phyloP scores from a whole-genome alignment of 2,113 vertebrate genomes.

The Tonatia bakeri region DNA sequence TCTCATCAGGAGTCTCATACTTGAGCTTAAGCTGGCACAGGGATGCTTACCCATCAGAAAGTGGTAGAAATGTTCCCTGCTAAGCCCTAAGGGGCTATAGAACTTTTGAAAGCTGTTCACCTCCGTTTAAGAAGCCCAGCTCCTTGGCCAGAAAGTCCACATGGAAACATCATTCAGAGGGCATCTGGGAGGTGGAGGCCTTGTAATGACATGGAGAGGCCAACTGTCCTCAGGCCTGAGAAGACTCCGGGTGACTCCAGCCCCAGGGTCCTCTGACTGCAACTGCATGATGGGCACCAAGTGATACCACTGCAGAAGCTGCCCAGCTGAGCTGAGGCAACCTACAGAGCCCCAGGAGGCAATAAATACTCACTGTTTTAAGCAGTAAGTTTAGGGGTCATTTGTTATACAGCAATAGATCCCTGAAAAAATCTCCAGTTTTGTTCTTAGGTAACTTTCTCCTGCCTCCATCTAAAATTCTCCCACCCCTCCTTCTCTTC shows the following conservation, averaged over 20 bases:
- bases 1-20: neutral
- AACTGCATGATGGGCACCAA: neutral
- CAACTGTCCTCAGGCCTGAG: neutral
- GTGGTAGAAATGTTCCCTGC: neutral
- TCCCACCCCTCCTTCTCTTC: neutral
- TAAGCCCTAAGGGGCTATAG: neutral
- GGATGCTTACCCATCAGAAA: neutral
- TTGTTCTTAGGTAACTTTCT: neutral
- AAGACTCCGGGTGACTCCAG: neutral
- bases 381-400: neutral
- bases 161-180: neutral
- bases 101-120: neutral
- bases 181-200: neutral
- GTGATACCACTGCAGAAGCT: neutral
- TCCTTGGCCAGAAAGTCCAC: neutral
- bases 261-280: neutral
- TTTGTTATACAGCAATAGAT: neutral
- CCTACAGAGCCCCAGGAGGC: neutral
- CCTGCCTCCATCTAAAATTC: neutral
- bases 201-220: neutral
- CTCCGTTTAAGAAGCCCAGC: neutral
- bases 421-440: neutral
- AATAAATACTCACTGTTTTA: neutral
- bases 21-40: neutral
- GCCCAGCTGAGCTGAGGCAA: neutral